phyloP scores from a whole-genome alignment of 37 sponge, comb jelly and placozoan genomes.

The Bolinopsis microptera region DNA sequence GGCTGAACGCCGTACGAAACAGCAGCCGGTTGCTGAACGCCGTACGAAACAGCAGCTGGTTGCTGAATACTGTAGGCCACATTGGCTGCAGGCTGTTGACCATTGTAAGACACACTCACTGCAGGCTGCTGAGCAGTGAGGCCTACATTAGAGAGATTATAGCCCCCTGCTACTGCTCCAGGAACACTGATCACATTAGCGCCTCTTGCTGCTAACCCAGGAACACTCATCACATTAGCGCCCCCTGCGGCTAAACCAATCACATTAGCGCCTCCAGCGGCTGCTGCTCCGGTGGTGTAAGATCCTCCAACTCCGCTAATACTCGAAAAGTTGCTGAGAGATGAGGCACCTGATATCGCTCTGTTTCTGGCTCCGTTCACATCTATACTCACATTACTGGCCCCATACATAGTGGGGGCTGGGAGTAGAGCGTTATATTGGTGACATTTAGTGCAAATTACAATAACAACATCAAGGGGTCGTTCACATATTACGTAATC shows the following conservation, averaged over 20 bases:
- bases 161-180: not conserved
- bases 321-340: not conserved
- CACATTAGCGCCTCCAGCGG: not conserved
- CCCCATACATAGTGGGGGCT: not conserved
- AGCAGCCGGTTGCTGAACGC: not conserved
- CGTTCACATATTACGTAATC: too few relatives aligned
- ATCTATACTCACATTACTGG: not conserved
- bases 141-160: too few relatives aligned
- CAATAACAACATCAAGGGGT: not conserved
- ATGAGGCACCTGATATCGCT: not conserved
- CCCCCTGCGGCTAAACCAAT: not conserved
- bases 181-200: not conserved
- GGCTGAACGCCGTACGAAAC: not conserved
- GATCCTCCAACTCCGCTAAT: not conserved
- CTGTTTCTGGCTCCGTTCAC: constrained; percentile 5
- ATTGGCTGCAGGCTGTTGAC: not conserved
- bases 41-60: not conserved
- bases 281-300: not conserved
- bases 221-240: not conserved
- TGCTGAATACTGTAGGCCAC: not conserved
- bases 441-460: not conserved
- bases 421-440: not conserved
- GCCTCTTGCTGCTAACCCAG: not conserved
- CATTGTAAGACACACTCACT: not conserved
- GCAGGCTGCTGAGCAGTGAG: not conserved